Evolutionary conservation across 2,797 vertebrate genomes (phyloP), one percentile per base, ranked within the genome.

Genomic region (Sebastes vulpes): DNA sequence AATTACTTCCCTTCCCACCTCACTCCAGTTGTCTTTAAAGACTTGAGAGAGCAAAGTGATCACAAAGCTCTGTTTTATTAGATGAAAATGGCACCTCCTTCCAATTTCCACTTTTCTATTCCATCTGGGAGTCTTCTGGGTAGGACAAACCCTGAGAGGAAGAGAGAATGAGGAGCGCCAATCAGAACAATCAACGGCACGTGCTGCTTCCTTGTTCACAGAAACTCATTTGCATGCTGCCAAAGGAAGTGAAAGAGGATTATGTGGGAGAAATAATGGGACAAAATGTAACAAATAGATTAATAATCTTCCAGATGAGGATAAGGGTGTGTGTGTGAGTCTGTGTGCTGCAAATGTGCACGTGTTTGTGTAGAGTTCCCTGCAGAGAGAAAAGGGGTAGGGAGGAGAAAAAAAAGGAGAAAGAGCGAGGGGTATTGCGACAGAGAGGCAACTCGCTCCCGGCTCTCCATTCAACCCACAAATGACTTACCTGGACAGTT

Each of bases 171-270:
- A 79, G 90, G 94, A 85, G 95, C 95, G 91, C 93, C 94, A 96
- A 94, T 97, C 96, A 94, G 95, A 97, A 96, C 97, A 96, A 97
- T 98, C 97, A 94, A 58, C 93, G 92, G 94, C 85, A 85, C 65
- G 10, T 65, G 75, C 85, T 86, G 96, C 94, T 95, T 96, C 96
- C 88, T 95, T 95, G 95, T 97, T 97, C 96, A 94, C 89, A 88
- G 96, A 97, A 97, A 95, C 93, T 97, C 97, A 98, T 99, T 98
- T 98, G 96, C 96, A 97, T 97, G 96, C 96, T 95, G 96, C 96
- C 96, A 96, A 93, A 95, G 96, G 94, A 96, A 84, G 90, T 96
- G 96, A 96, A 97, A 96, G 95, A 96, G 97, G 97, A 98, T 98
- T 98, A 97, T 96, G 95, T 83, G 68, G 94, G 92, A 95, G 95